phyloP scores from a whole-genome alignment of 2,888 invertebrate genomes.

The Machimus atricapillus region DNA sequence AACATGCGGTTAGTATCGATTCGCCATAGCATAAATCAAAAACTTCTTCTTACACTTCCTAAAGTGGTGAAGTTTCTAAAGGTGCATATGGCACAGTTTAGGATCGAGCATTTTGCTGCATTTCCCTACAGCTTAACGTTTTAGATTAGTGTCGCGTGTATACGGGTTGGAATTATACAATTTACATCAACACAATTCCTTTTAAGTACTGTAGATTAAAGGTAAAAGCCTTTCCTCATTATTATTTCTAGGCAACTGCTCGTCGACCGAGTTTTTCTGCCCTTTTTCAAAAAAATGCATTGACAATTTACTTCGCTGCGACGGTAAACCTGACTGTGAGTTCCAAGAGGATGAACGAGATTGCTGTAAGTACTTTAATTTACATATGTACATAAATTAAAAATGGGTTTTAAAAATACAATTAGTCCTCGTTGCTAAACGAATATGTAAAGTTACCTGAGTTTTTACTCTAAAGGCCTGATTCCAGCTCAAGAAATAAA shows the following conservation, averaged over 20 bases:
- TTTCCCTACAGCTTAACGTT: neutral
- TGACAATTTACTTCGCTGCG: conserved; percentile 68
- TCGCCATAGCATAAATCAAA: neutral
- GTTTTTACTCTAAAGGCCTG: too few relatives aligned
- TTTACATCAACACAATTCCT: neutral
- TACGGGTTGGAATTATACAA: neutral
- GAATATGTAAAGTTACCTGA: too few relatives aligned
- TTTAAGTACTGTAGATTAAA: neutral
- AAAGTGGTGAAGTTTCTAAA: conserved; percentile 1
- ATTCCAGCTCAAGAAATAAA: too few relatives aligned
- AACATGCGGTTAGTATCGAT: conserved; percentile 4
- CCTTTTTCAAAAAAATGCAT: conserved; percentile 71
- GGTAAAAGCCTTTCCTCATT: neutral
- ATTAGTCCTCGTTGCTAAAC: too few relatives aligned
- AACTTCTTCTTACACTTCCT: neutral
- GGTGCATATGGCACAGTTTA: conserved; percentile 3
- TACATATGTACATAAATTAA: too few relatives aligned
- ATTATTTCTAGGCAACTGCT: conserved; percentile 66
- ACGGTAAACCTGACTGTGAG: conserved; percentile 71
- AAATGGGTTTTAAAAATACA: too few relatives aligned
- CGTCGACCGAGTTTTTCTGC: conserved; percentile 69
- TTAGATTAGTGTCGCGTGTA: neutral
- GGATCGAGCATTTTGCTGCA: neutral
- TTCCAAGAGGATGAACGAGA: conserved; percentile 79
- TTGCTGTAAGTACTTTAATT: conserved; percentile 70